Percentiles rank a stretch among this genome's conserved stretches.
These are phyloP conservation scores for Dascillus cervinus DNA, from an alignment of 2,888 invertebrate species.

Conservation along the genomic window DNA sequence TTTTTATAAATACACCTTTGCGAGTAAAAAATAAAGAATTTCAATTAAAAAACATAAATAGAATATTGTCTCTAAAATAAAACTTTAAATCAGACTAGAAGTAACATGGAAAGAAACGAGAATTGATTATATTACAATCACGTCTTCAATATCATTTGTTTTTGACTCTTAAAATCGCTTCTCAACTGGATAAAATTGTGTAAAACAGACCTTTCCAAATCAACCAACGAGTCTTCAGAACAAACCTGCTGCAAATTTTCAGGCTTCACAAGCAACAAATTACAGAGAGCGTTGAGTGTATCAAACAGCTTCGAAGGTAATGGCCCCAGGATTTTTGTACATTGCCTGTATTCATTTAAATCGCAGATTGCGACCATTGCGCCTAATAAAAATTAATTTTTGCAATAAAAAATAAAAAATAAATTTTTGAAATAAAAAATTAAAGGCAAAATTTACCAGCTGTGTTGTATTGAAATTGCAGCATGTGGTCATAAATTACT, in stretches of 20 bases:
- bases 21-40: too few relatives aligned
- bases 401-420: slow-evolving; percentile 2
- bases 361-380: slow-evolving; percentile 98
- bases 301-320: slow-evolving; percentile 87
- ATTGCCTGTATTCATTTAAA: slow-evolving; percentile 92
- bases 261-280: slow-evolving; percentile 88
- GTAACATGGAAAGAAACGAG: too few relatives aligned
- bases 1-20: too few relatives aligned
- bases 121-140: too few relatives aligned
- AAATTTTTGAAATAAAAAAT: slow-evolving; percentile 1
- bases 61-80: too few relatives aligned
- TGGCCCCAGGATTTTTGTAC: slow-evolving; percentile 68
- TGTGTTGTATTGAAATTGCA: slow-evolving; percentile 90
- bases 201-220: slow-evolving; percentile 82
- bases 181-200: slow-evolving; percentile 91
- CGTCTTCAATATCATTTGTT: slow-evolving; percentile 51
- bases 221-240: slow-evolving; percentile 85
- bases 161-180: slow-evolving; percentile 87
- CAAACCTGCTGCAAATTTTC: slow-evolving; percentile 95
- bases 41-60: too few relatives aligned
- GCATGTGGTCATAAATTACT: slow-evolving; percentile 88
- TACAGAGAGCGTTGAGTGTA: slow-evolving; percentile 91
- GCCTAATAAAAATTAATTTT: slow-evolving; percentile 47
- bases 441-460: slow-evolving; percentile 53
- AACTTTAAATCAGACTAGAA: too few relatives aligned